Base-by-base conservation (phyloP, 2,113 vertebrate species). In the Platanista minor region DNA sequence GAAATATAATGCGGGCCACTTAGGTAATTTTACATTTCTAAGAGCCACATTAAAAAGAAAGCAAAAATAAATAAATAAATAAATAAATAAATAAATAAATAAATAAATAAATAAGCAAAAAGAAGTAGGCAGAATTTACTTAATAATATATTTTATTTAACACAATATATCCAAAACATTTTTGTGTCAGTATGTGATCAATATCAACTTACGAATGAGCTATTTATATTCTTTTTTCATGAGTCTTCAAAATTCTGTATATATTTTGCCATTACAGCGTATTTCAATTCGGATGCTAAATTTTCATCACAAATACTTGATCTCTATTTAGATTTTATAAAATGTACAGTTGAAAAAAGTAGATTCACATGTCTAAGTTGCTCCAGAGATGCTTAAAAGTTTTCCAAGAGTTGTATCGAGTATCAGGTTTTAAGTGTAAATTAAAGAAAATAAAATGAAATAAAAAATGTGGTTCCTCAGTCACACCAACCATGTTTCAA, bases 281-380 rank as follows among this genome's bases (percentile, higher is more conserved):
- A 29, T 71, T 36, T 90, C 33, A 90, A 18, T 75, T 74, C 4
- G 33, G 39, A 46, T 82, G 74, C 36, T 87, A 62, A 94, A 17
- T 57, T 91, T 93, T 83, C 57, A 49, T 90, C n/a, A 54, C 64
- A 91, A 69, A 59, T 86, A 74, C 36, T 87, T 80, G 43, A 29
- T 83, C 10, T 71, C 3, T 86, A 39, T 92, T 85, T 93, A 71
- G 77, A 67, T 21, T 93, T 96, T 82, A 66, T 71, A 85, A 91
- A 49, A 92, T 57, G 36, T 67, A 62, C 17, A 33, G 21, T 89
- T 0, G 6, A 77, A 69, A 75, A 88, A 84, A 46, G 49, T 87
- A 86, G n/a, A 71, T 95, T 84, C 41, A 36, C 21, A 27, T 33
- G 2, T 87, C 3, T 59, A 61, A 12, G 21, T 84, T 69, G 43